A percentile compares a stretch with the other conserved stretches of the same genome.
These are phyloP conservation scores for Proisotoma minuta DNA, from an alignment of 2,888 invertebrate species.

Conservation along the genomic window DNA sequence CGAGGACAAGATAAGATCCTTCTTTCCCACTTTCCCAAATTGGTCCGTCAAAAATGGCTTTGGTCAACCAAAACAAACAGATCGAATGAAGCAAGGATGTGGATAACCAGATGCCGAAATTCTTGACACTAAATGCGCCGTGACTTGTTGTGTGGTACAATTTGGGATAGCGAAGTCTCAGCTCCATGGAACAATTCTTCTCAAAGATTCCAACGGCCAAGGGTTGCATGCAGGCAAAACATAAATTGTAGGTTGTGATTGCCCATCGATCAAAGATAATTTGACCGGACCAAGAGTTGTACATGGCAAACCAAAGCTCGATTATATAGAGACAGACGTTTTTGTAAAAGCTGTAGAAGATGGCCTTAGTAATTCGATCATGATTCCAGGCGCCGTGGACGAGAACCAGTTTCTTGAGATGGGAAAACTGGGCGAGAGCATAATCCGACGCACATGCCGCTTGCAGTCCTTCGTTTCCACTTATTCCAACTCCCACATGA, in stretches of 20 bases:
- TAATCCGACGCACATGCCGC: constrained; percentile 99
- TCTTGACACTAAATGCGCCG: constrained; percentile 71
- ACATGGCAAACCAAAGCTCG: constrained; percentile 97
- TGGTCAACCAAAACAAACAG: constrained; percentile 87
- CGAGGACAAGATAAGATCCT: constrained; percentile 88
- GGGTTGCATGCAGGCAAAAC: constrained; percentile 60
- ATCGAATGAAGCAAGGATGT: constrained; percentile 92
- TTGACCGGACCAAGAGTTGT: constrained; percentile 98
- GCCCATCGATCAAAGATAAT: constrained; percentile 98
- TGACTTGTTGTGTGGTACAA: constrained; percentile 74
- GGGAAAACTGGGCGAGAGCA: constrained; percentile 76
- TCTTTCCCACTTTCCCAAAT: constrained; percentile 75
- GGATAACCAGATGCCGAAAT: constrained; percentile 95
- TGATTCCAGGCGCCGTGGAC: constrained; percentile 99
- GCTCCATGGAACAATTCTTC: constrained; percentile 85
- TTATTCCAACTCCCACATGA: constrained; percentile 93
- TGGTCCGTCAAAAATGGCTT: constrained; percentile 66
- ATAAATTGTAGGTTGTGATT: constrained; percentile 63
- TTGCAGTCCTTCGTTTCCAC: constrained; percentile 94
- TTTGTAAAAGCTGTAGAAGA: constrained; percentile 98
- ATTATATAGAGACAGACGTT: constrained; percentile 99
- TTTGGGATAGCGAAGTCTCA: constrained; percentile 67
- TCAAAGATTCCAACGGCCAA: constrained; percentile 99
- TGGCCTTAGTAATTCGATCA: constrained; percentile 86
- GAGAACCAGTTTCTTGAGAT: constrained; percentile 65